Evolutionary conservation across 2,888 invertebrate species (phyloP), one percentile per base, ranked within the genome.

Genomic region (Macropis europaea): DNA sequence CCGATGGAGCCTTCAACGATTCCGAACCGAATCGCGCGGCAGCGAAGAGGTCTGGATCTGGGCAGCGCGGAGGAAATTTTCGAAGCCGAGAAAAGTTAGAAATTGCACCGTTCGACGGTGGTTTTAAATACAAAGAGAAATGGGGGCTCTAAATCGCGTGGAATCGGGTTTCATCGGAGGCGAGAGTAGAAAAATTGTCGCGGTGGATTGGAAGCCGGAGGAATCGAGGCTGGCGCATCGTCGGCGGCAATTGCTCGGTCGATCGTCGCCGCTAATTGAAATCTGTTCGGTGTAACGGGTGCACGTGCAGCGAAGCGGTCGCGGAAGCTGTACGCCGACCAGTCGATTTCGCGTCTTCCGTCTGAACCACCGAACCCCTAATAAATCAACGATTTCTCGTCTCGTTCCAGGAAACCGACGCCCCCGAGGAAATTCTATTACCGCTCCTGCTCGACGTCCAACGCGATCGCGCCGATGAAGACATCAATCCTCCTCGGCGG

Each of bases 211-310:
- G 52, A 30, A 24, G 38, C 40, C 32, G 61, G 48, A 52, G 45
- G n/a, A 54, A 9, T 30, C 5, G 28, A 17, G 53, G 57, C 34
- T 68, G 42, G n/a, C n/a, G n/a, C 53, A 66, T 76, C 66, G 62
- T 72, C 61, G 45, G 40, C 45, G 60, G 47, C 57, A 73, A 70
- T 78, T 70, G 74, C 64, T 36, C 38, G 43, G 26, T 22, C 60
- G 54, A 66, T 62, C 59, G 57, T 57, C 32, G 15, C 38, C 34
- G 57, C 48, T 61, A 68, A 77, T 72, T 80, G 77, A 77, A 73
- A 78, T 73, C 73, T 59, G 45, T 53, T 61, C 63, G 59, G 61
- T n/a, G n/a, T 57, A 50, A 48, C 26, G 38, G 47, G 52, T 53
- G 74, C 75, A 60, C 69, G 69, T 56, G 57, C 68, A 73, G 30